Evolutionary conservation across 2,113 vertebrate species (phyloP), one percentile per base, ranked within the genome.

Genomic region (Pangasianodon hypophthalmus): DNA sequence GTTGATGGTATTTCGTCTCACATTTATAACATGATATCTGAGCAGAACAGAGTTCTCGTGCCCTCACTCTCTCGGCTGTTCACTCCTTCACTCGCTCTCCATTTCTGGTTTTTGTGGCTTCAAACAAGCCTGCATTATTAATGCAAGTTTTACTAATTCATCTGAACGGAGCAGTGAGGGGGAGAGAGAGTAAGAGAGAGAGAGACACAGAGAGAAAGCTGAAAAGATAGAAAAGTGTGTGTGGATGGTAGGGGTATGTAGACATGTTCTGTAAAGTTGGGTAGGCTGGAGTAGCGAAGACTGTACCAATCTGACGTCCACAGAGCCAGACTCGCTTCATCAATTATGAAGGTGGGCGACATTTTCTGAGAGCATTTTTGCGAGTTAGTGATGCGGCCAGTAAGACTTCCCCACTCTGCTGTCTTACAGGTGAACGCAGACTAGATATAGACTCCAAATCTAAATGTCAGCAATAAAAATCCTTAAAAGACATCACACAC

Each of bases 111-210:
- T 92, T 91, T 91, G 92, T 89, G 88, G 88, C 85, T 93, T 93
- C 92, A 92, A 92, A 94, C 92, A 92, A 41, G 69, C 83, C 44
- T 93, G 91, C 91, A 93, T 94, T 93, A 94, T 94, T 94, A 85
- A 94, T 94, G 93, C 46, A 41, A 84, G 71, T 92, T 91, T 93
- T 91, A 92, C 92, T 93, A 91, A 93, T 93, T 92, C 90, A 91
- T 92, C 92, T 87, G 91, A 89, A 91, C 50, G 84, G 90, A 91
- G 90, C 48, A 67, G 81, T 29, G 62, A 87, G 62, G 85, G 85
- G 50, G 37, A 60, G 83, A 54, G 50, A 26, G 44, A 46, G 88
- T 71, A 82, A 83, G 56, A 90, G 67, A 82, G 37, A 24, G 79
- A 67, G 81, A 83, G 81, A 58, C 82, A 62, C 58, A 3, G 67